phyloP scores from a whole-genome alignment of 2,888 invertebrate genomes.

The Hanleya hanleyi region DNA sequence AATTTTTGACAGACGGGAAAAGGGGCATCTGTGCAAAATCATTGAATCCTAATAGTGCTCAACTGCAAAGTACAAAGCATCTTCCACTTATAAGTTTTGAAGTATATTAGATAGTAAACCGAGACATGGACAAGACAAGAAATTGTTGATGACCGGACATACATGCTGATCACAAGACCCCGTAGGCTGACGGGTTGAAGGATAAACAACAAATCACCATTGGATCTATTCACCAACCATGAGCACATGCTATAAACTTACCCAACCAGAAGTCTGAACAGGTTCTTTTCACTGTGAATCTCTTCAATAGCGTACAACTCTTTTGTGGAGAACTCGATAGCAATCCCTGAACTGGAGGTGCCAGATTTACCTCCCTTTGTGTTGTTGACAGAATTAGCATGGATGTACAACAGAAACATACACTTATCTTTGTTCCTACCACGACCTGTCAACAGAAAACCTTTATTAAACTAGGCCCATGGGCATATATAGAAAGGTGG shows the following conservation, averaged over 20 bases:
- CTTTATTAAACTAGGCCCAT: no score
- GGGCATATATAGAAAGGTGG: no score
- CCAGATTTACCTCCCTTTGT: slow-evolving; percentile 75
- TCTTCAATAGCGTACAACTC: slow-evolving; percentile 84
- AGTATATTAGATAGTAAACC: no score
- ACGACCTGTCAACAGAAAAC: slow-evolving; percentile 53
- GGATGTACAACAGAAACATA: slow-evolving; percentile 81
- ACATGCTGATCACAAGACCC: no score
- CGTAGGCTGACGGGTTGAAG: no score
- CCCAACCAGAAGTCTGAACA: slow-evolving; percentile 87
- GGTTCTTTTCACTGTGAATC: slow-evolving; percentile 82
- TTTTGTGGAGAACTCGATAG: slow-evolving; percentile 79
- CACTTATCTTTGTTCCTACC: slow-evolving; percentile 73
- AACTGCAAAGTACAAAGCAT: no score
- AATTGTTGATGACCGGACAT: background rate
- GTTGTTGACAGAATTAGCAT: slow-evolving; percentile 85
- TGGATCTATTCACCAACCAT: no score
- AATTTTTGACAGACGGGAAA: no score
- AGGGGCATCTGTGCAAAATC: no score
- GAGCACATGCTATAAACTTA: no score
- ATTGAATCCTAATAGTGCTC: no score
- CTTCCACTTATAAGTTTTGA: no score
- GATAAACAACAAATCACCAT: background rate
- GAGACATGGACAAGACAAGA: background rate
- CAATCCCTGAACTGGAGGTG: slow-evolving; percentile 69